phyloP scores from a whole-genome alignment of 1,140 invertebrate species.

The Aricia agestis region DNA sequence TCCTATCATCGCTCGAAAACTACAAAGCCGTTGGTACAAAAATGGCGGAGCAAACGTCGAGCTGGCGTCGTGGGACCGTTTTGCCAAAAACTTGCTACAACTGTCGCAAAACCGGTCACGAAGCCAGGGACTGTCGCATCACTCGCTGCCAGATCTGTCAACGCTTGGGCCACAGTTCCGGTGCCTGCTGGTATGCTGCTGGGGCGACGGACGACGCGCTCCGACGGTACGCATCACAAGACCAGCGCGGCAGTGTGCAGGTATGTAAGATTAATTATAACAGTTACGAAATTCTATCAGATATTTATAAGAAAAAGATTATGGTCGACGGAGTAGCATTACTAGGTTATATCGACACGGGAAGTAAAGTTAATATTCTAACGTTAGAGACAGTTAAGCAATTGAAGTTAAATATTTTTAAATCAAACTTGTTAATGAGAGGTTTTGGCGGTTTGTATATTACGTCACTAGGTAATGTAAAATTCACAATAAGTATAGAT shows the following conservation, averaged over 20 bases:
- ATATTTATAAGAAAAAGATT: background rate
- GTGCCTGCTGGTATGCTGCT: background rate
- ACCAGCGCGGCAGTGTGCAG: background rate
- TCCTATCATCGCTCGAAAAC: constrained; percentile 22
- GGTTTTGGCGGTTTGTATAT: background rate
- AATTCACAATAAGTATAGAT: background rate
- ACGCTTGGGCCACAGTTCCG: background rate
- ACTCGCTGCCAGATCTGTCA: constrained; percentile 13
- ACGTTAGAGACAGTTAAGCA: background rate
- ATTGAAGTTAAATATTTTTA: background rate
- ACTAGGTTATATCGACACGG: background rate
- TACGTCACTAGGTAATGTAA: background rate
- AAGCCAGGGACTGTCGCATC: constrained; percentile 11
- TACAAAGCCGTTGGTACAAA: background rate
- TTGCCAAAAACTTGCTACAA: background rate
- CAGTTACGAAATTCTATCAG: background rate
- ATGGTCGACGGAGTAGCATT: background rate
- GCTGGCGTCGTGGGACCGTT: background rate
- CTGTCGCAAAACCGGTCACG: constrained; percentile 9
- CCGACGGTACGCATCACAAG: background rate
- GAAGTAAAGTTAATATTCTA: constrained; percentile 1
- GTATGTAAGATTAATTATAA: background rate
- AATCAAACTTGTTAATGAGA: background rate
- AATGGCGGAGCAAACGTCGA: background rate
- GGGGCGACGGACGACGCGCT: background rate